Evolutionary conservation across 2,888 invertebrate genomes (phyloP), one percentile per base, ranked within the genome.

Genomic region (Petrolisthes manimaculis): DNA sequence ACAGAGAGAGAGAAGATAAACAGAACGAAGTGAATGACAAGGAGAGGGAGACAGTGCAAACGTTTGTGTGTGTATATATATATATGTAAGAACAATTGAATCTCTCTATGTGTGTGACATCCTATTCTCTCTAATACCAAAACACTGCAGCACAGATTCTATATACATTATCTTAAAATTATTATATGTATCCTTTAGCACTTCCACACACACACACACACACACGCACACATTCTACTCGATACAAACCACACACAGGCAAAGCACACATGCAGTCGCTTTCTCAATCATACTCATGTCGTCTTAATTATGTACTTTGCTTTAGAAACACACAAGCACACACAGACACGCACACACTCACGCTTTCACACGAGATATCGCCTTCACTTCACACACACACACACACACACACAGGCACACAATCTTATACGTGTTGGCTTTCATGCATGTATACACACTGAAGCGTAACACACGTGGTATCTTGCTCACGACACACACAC

Each of bases 401-500:
- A 9, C 71, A 71, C 71, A 71, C 5, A 21, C 71, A 71, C 71
- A 71, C n/a, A 5, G 12, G 18, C 61, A 61, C 61, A 61, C 61
- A 12, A 18, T n/a, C 71, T n/a, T 8, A 21, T 21, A 71, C 71
- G 71, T n/a, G 71, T 71, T 71, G 3, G 71, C 71, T 71, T 71
- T 71, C 71, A 71, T 71, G 14, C 71, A n/a, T 71, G 71, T 71
- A n/a, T 37, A 37, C 37, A 37, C 71, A 71, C 71, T 21, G 5
- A 71, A 71, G 71, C 21, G 21, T 71, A 71, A 71, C 71, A 71
- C 71, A 71, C 71, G 71, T 71, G 71, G 71, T 71, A 6, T 8
- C 71, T 21, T 18, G 21, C 56, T 18, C 55, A 55, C 80, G n/a
- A 80, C 80, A 55, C 80, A 80, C 80, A 80, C 80, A 80, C 80